Percentiles rank a stretch among this genome's conserved stretches.
Conservation (phyloP, 1,140 invertebrate species). For the Dendroctonus ponderosae region DNA sequence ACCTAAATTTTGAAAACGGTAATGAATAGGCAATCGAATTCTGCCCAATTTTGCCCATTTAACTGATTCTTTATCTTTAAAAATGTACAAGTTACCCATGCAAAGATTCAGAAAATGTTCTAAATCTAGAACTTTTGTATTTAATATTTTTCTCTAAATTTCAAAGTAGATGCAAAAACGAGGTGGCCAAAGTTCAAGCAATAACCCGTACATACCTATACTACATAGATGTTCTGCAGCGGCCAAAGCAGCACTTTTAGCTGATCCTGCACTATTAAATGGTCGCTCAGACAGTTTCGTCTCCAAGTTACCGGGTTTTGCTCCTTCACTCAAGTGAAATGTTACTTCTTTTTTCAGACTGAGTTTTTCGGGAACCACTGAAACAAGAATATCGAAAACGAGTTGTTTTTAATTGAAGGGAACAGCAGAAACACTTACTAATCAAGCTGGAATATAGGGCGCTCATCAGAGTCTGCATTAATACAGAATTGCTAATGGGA, state of each 20-base stretch:
- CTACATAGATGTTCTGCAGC: slow-evolving; percentile 73
- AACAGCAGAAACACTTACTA: slow-evolving; percentile 4
- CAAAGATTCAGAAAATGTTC: no score
- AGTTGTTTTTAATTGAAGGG: background rate
- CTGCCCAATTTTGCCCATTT: no score
- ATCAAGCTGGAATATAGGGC: slow-evolving; percentile 59
- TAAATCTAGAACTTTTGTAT: no score
- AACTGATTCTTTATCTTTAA: no score
- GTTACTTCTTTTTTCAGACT: slow-evolving; percentile 32
- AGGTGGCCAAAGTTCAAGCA: no score
- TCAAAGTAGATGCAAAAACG: no score
- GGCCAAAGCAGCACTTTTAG: slow-evolving; percentile 50
- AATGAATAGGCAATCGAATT: no score
- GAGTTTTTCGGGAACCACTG: slow-evolving; percentile 15
- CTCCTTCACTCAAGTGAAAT: slow-evolving; percentile 3
- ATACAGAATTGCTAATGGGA: slow-evolving; percentile 63
- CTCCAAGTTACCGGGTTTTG: background rate
- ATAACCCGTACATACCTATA: slow-evolving; percentile 52
- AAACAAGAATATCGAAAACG: background rate
- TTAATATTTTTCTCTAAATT: no score
- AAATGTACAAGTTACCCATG: no score
- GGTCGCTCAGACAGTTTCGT: no score
- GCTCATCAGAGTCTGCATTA: slow-evolving; percentile 66
- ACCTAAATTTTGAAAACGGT: no score
- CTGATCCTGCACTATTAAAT: background rate